Evolutionary conservation across 2,888 invertebrate genomes (phyloP).

Genomic region (Meiosimyza decipiens): DNA sequence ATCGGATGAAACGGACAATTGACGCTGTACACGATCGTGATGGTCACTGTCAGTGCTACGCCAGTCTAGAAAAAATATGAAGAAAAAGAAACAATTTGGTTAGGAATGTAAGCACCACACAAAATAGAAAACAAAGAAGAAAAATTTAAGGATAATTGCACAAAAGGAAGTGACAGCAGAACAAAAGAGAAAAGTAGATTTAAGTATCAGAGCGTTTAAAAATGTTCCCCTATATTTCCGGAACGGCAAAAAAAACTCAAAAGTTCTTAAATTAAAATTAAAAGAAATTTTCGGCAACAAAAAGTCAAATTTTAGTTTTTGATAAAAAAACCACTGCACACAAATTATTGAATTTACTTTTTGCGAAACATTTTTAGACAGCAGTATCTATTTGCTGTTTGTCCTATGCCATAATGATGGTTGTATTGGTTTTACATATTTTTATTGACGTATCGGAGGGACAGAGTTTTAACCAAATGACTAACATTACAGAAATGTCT

Average conservation of each 20-base stretch:
- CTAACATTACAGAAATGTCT: neutral
- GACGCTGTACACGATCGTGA: conserved; percentile 87
- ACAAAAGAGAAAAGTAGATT: no score
- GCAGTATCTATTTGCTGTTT: conserved; percentile 1
- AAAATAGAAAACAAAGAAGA: conserved; percentile 35
- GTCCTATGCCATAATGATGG: neutral
- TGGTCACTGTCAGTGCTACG: conserved; percentile 73
- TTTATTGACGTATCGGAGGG: no score
- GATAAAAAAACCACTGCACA: neutral
- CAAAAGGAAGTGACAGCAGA: no score
- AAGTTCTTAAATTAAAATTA: neutral
- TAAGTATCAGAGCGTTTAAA: no score
- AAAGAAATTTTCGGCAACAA: neutral
- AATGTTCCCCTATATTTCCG: no score
- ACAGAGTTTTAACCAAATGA: neutral
- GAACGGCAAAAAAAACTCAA: neutral
- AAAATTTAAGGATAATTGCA: conserved; percentile 2
- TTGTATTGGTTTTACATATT: no score
- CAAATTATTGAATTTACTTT: neutral
- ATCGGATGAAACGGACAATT: conserved; percentile 91
- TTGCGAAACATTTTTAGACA: neutral
- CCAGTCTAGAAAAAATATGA: conserved; percentile 76
- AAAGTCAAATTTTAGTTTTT: neutral
- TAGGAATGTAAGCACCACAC: conserved; percentile 21
- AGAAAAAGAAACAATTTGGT: conserved; percentile 20